These are phyloP conservation scores for Betta splendens DNA, from an alignment of 2,797 vertebrate genomes.

Conservation along the genomic window DNA sequence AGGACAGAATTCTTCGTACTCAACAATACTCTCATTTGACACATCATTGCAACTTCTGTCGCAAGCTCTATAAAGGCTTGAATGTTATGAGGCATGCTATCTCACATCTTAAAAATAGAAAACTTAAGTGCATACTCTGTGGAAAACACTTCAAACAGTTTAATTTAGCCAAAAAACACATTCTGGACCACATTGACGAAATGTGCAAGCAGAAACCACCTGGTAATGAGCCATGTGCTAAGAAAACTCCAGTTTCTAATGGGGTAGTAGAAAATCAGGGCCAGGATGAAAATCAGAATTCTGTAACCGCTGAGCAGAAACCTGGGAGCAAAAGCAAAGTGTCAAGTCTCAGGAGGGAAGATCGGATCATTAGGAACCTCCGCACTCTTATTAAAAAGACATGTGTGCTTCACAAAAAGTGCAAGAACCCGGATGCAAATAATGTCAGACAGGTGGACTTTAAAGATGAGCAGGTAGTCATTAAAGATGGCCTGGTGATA, in stretches of 20 bases:
- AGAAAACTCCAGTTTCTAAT: constrained; percentile 47
- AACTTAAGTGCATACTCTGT: constrained; percentile 88
- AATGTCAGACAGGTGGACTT: constrained; percentile 42
- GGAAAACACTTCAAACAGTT: constrained; percentile 85
- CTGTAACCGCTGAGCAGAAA: constrained; percentile 32
- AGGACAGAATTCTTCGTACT: constrained; percentile 51
- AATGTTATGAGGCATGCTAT: constrained; percentile 93
- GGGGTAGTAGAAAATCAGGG: constrained; percentile 33
- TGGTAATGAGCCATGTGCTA: constrained; percentile 1
- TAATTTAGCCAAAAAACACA: constrained; percentile 88
- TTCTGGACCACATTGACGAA: constrained; percentile 91
- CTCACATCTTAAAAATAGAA: constrained; percentile 86
- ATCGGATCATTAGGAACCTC: constrained; percentile 73
- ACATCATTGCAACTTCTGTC: constrained; percentile 88
- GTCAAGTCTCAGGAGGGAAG: constrained; percentile 59
- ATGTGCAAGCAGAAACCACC: constrained; percentile 70
- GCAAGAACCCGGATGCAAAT: constrained; percentile 32
- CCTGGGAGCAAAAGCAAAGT: constrained; percentile 36
- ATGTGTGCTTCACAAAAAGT: constrained; percentile 54
- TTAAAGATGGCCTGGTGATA: constrained; percentile 60
- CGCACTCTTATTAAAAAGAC: constrained; percentile 72
- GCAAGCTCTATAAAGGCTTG: constrained; percentile 89
- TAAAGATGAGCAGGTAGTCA: constrained; percentile 71
- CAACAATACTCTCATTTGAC: constrained; percentile 71
- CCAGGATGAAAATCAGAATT: constrained; percentile 17